These are phyloP conservation scores for Magallana ariakensis DNA, from an alignment of 1,140 invertebrate species.

Conservation along the genomic window DNA sequence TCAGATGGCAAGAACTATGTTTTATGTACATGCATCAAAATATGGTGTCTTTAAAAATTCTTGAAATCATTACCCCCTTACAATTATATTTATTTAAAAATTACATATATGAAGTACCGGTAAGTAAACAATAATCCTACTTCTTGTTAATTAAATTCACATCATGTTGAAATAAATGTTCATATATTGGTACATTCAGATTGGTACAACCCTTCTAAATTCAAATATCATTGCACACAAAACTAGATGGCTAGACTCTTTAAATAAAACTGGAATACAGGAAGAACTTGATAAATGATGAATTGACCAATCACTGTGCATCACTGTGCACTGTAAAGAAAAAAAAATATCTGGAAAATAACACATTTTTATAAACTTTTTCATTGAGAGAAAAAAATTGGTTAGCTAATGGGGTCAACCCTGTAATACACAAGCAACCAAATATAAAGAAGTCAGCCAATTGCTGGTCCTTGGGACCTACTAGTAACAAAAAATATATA, in stretches of 20 bases:
- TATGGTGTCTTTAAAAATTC: neutral
- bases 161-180: slow-evolving; percentile 1
- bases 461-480: slow-evolving; percentile 27
- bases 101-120: neutral
- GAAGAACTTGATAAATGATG: neutral
- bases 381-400: neutral
- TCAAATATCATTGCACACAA: neutral
- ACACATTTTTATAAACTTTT: neutral
- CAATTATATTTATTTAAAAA: neutral
- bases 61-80: neutral
- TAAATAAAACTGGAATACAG: neutral
- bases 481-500: slow-evolving; percentile 30
- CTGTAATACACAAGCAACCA: slow-evolving; percentile 15
- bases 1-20: neutral
- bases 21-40: neutral
- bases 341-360: neutral
- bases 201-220: slow-evolving; percentile 21
- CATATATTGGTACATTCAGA: neutral
- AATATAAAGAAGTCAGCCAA: neutral
- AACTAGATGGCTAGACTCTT: neutral
- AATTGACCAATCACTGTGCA: no score
- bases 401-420: slow-evolving; percentile 16
- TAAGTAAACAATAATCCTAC: no score
- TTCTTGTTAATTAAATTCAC: neutral
- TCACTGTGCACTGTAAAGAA: neutral